Percentiles rank a stretch among this genome's conserved stretches.
Evolutionary conservation across 2,888 invertebrate species (phyloP).

Genomic region (Emesis castigata): DNA sequence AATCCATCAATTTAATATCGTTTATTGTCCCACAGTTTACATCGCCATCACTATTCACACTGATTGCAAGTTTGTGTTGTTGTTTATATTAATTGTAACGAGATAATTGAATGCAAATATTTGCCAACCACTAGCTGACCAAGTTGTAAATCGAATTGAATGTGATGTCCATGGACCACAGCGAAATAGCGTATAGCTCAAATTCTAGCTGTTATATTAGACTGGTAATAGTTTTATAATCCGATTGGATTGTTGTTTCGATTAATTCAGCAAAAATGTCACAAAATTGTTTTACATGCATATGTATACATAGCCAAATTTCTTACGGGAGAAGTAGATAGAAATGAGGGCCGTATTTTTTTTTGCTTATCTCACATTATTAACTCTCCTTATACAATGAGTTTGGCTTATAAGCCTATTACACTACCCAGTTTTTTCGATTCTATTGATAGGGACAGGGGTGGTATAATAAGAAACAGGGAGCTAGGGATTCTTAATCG

Average conservation of each 20-base stretch:
- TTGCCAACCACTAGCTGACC: not conserved
- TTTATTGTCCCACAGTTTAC: not conserved
- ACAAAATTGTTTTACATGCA: too few species aligned
- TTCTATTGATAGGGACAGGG: too few species aligned
- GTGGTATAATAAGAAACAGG: too few species aligned
- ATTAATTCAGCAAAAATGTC: too few species aligned
- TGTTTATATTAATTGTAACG: conserved; percentile 4
- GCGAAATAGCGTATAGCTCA: not conserved
- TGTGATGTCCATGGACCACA: not conserved
- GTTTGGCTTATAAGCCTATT: too few species aligned
- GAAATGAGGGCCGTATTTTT: too few species aligned
- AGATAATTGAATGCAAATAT: not conserved
- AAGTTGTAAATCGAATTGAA: not conserved
- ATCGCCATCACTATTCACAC: not conserved
- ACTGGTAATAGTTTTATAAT: not conserved
- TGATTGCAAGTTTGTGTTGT: not conserved
- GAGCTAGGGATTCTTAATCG: too few species aligned
- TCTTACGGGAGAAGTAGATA: too few species aligned
- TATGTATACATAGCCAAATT: too few species aligned
- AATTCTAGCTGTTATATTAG: not conserved
- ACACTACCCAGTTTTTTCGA: too few species aligned
- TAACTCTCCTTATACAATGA: too few species aligned
- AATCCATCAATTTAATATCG: not conserved
- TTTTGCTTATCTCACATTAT: too few species aligned
- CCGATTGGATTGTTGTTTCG: not conserved